Conservation (phyloP, 2,797 vertebrate species). For the Psittacula echo region DNA sequence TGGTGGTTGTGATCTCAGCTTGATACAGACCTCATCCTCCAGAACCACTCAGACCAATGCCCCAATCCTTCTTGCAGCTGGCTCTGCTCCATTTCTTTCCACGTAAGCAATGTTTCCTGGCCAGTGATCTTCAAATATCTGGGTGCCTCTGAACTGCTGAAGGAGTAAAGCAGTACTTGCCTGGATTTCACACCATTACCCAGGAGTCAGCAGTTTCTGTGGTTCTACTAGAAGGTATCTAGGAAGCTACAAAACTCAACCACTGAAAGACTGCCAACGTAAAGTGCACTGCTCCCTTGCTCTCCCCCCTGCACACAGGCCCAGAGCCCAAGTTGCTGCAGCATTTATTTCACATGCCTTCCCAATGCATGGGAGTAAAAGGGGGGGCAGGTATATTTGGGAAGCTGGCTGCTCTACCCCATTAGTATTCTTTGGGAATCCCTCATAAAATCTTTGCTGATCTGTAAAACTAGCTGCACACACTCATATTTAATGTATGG, state of each 20-base stretch:
- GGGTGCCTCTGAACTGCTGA: background rate
- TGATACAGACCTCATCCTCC: background rate
- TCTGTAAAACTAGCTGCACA: background rate
- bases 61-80: background rate
- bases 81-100: background rate
- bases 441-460: background rate
- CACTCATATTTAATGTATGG: background rate
- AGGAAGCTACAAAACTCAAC: background rate
- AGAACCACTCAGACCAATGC: rapidly evolving
- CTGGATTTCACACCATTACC: background rate
- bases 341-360: background rate
- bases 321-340: background rate
- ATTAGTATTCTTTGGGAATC: conserved; percentile 3
- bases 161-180: background rate
- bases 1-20: background rate
- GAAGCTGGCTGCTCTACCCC: background rate
- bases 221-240: background rate
- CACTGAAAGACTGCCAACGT: background rate
- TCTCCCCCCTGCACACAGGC: background rate
- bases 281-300: background rate
- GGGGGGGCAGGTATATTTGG: rapidly evolving
- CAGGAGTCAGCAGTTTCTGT: background rate
- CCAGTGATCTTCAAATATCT: background rate
- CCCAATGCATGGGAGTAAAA: background rate
- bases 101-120: background rate